Percentiles rank a stretch among this genome's conserved stretches.
phyloP scores from a whole-genome alignment of 1,140 invertebrate genomes.

The Lethrus apterus region DNA sequence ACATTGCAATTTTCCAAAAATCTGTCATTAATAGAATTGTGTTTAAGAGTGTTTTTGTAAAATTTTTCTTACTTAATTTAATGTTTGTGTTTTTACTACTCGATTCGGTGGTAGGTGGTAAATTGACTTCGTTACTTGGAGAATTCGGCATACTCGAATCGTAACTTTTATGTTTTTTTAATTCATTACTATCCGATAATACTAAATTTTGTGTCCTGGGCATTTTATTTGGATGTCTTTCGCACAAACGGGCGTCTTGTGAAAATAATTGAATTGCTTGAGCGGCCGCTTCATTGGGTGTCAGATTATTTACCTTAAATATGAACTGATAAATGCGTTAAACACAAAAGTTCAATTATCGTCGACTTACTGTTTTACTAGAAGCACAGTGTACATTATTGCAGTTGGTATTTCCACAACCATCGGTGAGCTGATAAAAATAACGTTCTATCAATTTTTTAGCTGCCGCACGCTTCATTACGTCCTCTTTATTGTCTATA shows the following conservation, averaged over 20 bases:
- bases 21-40: too few relatives aligned
- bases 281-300: slow-evolving; percentile 81
- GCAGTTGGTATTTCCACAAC: slow-evolving; percentile 80
- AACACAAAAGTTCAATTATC: neutral
- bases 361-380: slow-evolving; percentile 62
- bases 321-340: slow-evolving; percentile 7
- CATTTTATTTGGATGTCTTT: slow-evolving; percentile 66
- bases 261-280: slow-evolving; percentile 80
- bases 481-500: slow-evolving; percentile 43
- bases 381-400: slow-evolving; percentile 83
- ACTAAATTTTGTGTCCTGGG: slow-evolving; percentile 46
- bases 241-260: slow-evolving; percentile 75
- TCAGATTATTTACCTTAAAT: slow-evolving; percentile 58
- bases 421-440: slow-evolving; percentile 85
- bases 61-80: slow-evolving; percentile 12
- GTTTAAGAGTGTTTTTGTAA: too few relatives aligned
- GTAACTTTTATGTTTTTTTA: neutral
- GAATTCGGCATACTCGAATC: neutral
- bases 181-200: slow-evolving; percentile 10
- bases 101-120: slow-evolving; percentile 22
- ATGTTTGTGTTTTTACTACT: slow-evolving; percentile 19
- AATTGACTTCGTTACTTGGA: slow-evolving; percentile 25
- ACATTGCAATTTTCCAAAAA: too few relatives aligned
- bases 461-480: slow-evolving; percentile 82
- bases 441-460: slow-evolving; percentile 85